Evolutionary conservation across 2,888 invertebrate genomes (phyloP), one percentile per base, ranked within the genome.

Genomic region (Cephus nigrinus): DNA sequence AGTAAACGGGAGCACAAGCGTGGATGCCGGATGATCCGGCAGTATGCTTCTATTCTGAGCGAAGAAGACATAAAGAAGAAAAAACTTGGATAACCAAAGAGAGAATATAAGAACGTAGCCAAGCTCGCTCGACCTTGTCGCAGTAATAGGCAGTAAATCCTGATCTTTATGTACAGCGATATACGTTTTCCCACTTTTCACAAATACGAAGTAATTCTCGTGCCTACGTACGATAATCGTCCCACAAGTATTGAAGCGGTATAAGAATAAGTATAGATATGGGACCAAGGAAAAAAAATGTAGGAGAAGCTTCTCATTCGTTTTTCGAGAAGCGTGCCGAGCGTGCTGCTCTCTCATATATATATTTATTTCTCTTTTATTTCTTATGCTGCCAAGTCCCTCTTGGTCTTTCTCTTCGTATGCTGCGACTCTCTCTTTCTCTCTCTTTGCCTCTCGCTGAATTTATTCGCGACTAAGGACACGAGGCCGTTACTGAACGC

Each of bases 91-190:
- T 23, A 55, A 23, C 55, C 9, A 55, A 55, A 23, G 55, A 55
- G 55, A 55, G 55, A 55, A 23, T 55, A 55, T 23, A 55, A 76
- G 76, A 77, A 76, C 77, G 77, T 79, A 75, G 76, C 40, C 78
- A 76, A 75, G 55, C 77, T 71, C 75, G 75, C 76, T 81, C 75
- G 78, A 77, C 81, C 83, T 84, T 84, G 83, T 82, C 80, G 79
- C 80, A 80, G 81, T 84, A 83, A 83, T 83, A 83, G 83, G 82
- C 80, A 80, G 82, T 81, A 85, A 84, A 85, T 83, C 82, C 80
- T 78, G 82, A 84, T 83, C 84, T 83, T 85, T 84, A 83, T 84
- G 84, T 81, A 55, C 68, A 34, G 32, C 55, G 35, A 55, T 55
- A 55, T 55, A 55, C 23, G 55, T 23, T 55, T 55, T 55, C 5